Conservation (phyloP, 2,888 invertebrate species). For the Nineta flava region DNA sequence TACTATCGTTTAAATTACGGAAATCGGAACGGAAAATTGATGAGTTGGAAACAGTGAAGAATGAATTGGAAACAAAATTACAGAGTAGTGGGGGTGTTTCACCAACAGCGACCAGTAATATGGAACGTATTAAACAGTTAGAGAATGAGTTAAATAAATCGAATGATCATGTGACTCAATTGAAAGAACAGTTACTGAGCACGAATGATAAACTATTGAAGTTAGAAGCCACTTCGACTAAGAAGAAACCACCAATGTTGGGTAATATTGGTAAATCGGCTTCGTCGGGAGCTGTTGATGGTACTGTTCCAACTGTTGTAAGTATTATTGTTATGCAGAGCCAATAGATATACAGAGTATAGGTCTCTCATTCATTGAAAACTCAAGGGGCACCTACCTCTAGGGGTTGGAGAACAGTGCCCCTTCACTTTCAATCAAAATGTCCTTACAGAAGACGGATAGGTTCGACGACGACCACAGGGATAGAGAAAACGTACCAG, state of each 20-base stretch:
- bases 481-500: too few species aligned
- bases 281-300: constrained; percentile 41
- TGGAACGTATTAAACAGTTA: constrained; percentile 57
- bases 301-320: too few species aligned
- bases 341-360: too few species aligned
- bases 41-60: constrained; percentile 73
- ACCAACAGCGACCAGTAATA: constrained; percentile 30
- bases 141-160: constrained; percentile 75
- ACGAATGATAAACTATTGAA: constrained; percentile 38
- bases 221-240: constrained; percentile 25
- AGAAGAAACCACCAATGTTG: constrained; percentile 41
- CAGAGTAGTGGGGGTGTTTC: constrained; percentile 29
- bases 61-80: constrained; percentile 51
- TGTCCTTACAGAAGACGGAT: too few species aligned
- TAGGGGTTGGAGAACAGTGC: too few species aligned
- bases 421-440: too few species aligned
- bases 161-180: constrained; percentile 50
- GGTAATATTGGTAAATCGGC: constrained; percentile 37
- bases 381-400: too few species aligned
- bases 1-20: constrained; percentile 92
- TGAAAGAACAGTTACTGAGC: constrained; percentile 56
- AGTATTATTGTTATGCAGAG: too few species aligned
- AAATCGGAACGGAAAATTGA: constrained; percentile 86
- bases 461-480: too few species aligned
- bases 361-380: too few species aligned